These are phyloP conservation scores for Didymodactylos carnosus DNA, from an alignment of 2,888 invertebrate species.

Conservation along the genomic window DNA sequence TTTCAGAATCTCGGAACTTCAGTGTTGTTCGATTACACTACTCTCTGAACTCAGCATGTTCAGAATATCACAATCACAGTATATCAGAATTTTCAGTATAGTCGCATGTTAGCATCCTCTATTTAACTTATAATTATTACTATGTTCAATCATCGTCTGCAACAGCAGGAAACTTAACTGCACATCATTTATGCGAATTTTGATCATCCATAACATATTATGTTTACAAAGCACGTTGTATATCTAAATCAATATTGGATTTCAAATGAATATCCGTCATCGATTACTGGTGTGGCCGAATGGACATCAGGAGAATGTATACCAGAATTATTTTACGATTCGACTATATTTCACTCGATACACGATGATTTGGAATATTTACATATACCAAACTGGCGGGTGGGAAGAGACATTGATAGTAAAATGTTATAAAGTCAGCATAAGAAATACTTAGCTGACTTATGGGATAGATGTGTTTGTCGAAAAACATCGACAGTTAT, in stretches of 20 bases:
- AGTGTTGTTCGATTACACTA: too few species aligned
- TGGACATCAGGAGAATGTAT: constrained; percentile 98
- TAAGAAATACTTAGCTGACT: background rate
- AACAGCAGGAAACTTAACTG: too few species aligned
- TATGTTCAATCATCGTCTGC: constrained; percentile 35
- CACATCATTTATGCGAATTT: constrained; percentile 87
- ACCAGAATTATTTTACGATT: constrained; percentile 85
- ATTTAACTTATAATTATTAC: constrained; percentile 3
- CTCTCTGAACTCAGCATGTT: too few species aligned
- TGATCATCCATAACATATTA: constrained; percentile 90
- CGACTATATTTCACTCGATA: constrained; percentile 67
- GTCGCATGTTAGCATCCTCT: too few species aligned
- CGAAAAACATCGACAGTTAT: constrained; percentile 61
- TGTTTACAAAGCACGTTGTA: constrained; percentile 69
- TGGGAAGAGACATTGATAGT: background rate
- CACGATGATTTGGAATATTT: constrained; percentile 82
- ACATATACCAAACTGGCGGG: constrained; percentile 61
- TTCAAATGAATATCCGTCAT: constrained; percentile 38
- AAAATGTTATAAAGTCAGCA: too few species aligned
- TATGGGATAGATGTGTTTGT: constrained; percentile 84
- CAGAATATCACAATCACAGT: too few species aligned
- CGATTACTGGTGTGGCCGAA: constrained; percentile 66
- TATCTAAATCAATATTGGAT: constrained; percentile 71
- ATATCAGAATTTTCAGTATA: too few species aligned
- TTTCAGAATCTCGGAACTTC: too few species aligned